A percentile compares a stretch with the other conserved stretches of the same genome.
These are phyloP conservation scores for Muscicapa adusta DNA, from an alignment of 2,113 vertebrate species.

Conservation along the genomic window DNA sequence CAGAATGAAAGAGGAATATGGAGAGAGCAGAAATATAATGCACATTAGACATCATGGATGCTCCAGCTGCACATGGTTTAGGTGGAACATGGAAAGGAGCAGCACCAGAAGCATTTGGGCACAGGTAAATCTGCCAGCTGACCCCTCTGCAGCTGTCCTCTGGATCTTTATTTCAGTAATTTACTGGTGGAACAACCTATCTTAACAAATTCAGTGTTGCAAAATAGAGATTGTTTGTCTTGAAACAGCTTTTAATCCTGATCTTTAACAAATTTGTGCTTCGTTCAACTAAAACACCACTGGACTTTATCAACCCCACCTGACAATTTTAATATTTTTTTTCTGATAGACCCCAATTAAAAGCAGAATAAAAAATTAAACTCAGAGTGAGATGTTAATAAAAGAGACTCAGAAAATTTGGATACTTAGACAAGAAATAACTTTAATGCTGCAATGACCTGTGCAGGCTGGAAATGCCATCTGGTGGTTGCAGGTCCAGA, in stretches of 20 bases:
- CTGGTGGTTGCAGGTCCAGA: constrained; percentile 43
- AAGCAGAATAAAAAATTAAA: neutral
- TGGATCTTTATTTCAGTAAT: neutral
- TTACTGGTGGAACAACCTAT: fast-evolving
- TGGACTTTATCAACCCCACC: neutral
- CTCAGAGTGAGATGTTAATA: neutral
- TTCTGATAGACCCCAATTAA: neutral
- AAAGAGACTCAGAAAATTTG: neutral
- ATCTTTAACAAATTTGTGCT: neutral
- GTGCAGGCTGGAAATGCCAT: constrained; percentile 37
- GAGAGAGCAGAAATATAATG: neutral
- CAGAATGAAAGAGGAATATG: neutral
- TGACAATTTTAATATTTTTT: neutral
- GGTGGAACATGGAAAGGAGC: neutral
- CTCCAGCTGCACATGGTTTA: neutral
- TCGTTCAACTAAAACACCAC: neutral
- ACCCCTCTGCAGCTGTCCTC: neutral
- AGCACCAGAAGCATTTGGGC: neutral
- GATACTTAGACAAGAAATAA: neutral
- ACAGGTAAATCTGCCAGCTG: neutral
- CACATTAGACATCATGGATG: neutral
- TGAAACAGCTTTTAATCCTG: neutral
- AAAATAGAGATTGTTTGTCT: neutral
- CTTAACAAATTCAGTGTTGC: neutral
- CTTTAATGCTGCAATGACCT: fast-evolving